A percentile compares a stretch with the other conserved stretches of the same genome.
Conservation (phyloP, 2,113 vertebrate genomes). For the Bombycilla garrulus region DNA sequence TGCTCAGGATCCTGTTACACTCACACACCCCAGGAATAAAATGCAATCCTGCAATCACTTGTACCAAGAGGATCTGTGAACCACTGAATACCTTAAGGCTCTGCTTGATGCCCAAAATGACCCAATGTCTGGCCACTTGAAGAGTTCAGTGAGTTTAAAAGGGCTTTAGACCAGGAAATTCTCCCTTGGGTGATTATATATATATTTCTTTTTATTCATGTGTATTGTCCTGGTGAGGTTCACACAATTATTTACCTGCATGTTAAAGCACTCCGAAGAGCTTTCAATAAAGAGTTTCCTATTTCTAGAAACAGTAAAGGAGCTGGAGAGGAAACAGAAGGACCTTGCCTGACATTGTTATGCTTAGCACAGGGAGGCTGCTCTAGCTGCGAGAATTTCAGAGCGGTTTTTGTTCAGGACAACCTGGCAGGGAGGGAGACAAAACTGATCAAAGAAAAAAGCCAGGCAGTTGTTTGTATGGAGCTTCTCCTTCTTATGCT, state of each 20-base stretch:
- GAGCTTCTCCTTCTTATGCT: background rate
- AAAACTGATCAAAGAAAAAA: slow-evolving; percentile 2
- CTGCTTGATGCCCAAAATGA: background rate
- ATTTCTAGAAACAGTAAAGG: background rate
- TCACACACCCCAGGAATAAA: background rate
- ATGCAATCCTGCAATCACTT: background rate
- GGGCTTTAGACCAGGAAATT: background rate
- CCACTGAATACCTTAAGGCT: background rate
- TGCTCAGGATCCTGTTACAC: background rate
- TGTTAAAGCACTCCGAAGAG: accelerated
- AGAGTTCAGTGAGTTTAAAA: background rate
- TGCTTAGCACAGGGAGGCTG: background rate
- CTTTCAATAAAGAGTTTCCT: background rate
- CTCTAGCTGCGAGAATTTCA: slow-evolving; percentile 2
- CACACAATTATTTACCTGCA: background rate
- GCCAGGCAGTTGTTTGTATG: background rate
- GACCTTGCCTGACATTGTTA: background rate
- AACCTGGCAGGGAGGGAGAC: background rate
- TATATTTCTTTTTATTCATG: background rate
- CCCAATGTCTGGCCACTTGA: background rate
- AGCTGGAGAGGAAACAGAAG: background rate
- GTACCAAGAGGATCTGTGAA: background rate
- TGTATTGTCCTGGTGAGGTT: background rate
- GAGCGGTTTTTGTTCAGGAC: background rate
- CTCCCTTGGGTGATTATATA: background rate